Evolutionary conservation across 2,113 vertebrate species (phyloP), one percentile per base, ranked within the genome.

Genomic region (Zingel zingel): DNA sequence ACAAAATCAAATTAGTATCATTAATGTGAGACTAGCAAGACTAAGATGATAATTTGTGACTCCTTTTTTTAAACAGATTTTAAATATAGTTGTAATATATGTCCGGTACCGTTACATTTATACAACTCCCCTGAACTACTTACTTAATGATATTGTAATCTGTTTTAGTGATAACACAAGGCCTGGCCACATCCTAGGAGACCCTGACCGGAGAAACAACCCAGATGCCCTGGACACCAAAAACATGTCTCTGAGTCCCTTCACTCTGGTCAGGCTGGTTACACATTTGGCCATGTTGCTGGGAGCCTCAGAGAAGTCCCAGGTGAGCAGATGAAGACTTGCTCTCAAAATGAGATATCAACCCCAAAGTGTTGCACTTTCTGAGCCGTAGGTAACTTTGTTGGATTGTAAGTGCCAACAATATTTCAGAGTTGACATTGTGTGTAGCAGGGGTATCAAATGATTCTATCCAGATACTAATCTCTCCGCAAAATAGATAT

Each of bases 221-320:
- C 13, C 69, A 0, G 74, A 39, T 39, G 36, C 36, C 36, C 8
- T 39, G 36, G 36, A 95, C 6, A 97, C 97, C 36, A 92, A 97
- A 63, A 74, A 68, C 51, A 77, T 96, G 89, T 71, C 96, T n/a
- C 94, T 95, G 0, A 81, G 76, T 21, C 94, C 75, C 50, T 96
- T 97, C 13, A n/a, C 93, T 15, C 90, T 97, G 39, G 68, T 95
- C 13, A 94, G 97, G 12, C 21, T 96, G 18, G 88, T 98, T 77
- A 97, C 96, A 0, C 97, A 98, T 64, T 6, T 97, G 45, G 47
- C 96, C 0, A 92, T 98, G 96, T 66, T 97, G 14, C 74, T 96
- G 87, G 97, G 96, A 87, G 93, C 96, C 14, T 80, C 93, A 5
- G 80, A 63, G 4, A 36, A 91, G 4, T 66, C 72, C 0, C 76